Conservation (phyloP, 2,113 vertebrate species). For the Orcinus orca region DNA sequence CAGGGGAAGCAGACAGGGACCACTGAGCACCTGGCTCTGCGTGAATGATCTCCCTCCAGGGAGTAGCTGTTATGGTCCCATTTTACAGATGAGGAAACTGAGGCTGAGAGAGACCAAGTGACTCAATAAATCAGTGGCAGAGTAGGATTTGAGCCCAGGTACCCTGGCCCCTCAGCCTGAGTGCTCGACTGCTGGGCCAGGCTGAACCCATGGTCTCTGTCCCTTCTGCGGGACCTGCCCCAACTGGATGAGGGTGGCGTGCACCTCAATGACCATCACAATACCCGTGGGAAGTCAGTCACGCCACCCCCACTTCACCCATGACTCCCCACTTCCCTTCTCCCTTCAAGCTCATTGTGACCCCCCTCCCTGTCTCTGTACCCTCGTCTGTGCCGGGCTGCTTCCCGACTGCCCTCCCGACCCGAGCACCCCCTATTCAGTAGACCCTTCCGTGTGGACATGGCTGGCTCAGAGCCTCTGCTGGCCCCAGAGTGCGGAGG, state of each 20-base stretch:
- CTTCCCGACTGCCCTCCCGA: not conserved
- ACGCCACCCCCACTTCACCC: no score
- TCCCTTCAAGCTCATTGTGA: not conserved
- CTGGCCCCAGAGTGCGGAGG: not conserved
- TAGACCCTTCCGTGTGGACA: not conserved
- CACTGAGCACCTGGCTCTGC: not conserved
- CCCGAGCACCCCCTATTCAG: rapidly evolving
- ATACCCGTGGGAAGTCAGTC: rapidly evolving
- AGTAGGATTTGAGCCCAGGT: not conserved
- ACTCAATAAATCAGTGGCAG: not conserved
- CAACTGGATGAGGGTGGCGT: not conserved
- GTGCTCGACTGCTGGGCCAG: not conserved
- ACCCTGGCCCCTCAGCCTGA: not conserved
- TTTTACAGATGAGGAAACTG: not conserved
- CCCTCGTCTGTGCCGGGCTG: rapidly evolving
- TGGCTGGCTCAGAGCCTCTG: not conserved
- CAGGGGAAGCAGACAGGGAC: not conserved
- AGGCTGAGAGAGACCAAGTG: not conserved
- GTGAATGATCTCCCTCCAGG: not conserved
- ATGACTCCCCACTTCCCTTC: no score
- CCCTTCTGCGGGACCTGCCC: not conserved
- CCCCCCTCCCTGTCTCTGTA: not conserved
- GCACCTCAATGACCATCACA: not conserved
- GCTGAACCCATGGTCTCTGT: not conserved
- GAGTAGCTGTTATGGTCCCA: not conserved